phyloP scores from a whole-genome alignment of 2,113 vertebrate species.

The Hemiprocne comata region DNA sequence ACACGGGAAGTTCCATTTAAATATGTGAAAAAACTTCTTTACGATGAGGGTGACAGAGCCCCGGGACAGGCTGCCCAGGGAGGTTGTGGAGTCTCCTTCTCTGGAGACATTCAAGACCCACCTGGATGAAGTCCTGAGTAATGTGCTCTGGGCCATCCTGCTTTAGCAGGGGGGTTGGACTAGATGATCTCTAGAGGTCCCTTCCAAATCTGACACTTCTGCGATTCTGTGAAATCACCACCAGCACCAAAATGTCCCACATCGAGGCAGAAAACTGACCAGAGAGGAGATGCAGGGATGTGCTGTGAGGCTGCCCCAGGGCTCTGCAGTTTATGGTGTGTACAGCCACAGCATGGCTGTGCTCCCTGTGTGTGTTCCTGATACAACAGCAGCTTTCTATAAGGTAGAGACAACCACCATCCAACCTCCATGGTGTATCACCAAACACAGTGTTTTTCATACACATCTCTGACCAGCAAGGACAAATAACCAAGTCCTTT shows the following conservation, averaged over 20 bases:
- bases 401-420: neutral
- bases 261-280: neutral
- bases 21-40: too few relatives aligned
- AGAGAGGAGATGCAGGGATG: neutral
- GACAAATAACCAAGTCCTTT: neutral
- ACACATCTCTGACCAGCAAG: neutral
- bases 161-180: too few relatives aligned
- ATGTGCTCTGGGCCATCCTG: too few relatives aligned
- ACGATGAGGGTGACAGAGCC: too few relatives aligned
- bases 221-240: too few relatives aligned
- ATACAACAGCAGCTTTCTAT: neutral
- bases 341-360: neutral
- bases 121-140: too few relatives aligned
- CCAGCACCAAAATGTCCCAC: neutral
- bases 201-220: too few relatives aligned
- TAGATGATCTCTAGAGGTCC: too few relatives aligned
- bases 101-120: too few relatives aligned
- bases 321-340: neutral
- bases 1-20: too few relatives aligned
- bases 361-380: neutral
- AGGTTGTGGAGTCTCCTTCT: too few relatives aligned
- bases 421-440: neutral
- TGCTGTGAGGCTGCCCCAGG: rapidly evolving
- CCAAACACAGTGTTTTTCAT: neutral
- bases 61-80: too few relatives aligned